Conservation (phyloP, 2,113 vertebrate genomes). For the Paedocypris sp. region DNA sequence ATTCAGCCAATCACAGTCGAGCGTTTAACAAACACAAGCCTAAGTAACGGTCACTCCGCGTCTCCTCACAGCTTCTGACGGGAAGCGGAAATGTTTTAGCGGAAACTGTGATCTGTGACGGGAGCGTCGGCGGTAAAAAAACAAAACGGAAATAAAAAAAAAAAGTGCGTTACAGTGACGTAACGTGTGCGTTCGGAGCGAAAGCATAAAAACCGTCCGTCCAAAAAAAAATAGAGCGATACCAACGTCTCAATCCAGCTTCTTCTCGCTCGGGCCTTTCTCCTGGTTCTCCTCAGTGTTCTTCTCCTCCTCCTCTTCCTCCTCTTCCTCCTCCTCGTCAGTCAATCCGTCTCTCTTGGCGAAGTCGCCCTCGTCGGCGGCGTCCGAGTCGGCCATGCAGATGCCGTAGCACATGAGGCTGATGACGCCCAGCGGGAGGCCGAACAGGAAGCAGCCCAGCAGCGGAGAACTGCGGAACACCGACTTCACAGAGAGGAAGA, state of each 20-base stretch:
- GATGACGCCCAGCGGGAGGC: conserved; percentile 90
- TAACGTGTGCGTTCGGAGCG: too few species aligned
- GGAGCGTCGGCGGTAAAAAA: too few species aligned
- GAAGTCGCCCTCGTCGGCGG: conserved; percentile 66
- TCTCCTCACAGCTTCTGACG: too few species aligned
- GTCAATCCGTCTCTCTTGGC: conserved; percentile 65
- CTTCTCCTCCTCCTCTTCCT: conserved; percentile 59
- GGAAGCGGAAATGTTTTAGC: too few species aligned
- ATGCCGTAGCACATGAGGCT: conserved; percentile 98
- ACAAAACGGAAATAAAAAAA: too few species aligned
- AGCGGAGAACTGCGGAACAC: conserved; percentile 92
- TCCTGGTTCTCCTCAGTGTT: conserved; percentile 8
- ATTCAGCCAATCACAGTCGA: too few species aligned
- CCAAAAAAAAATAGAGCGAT: too few species aligned
- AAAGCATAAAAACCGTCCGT: too few species aligned
- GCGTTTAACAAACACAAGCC: too few species aligned
- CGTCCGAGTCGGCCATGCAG: conserved; percentile 84
- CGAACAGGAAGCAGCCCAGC: conserved; percentile 95
- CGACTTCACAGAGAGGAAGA: conserved; percentile 59
- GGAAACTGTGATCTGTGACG: too few species aligned
- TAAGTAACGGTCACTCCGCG: too few species aligned
- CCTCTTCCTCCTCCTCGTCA: conserved; percentile 69
- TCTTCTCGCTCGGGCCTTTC: not conserved
- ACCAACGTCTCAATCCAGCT: not conserved
- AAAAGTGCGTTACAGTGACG: too few species aligned